A percentile compares a stretch with the other conserved stretches of the same genome.
These are phyloP conservation scores for Upupa epops DNA, from an alignment of 2,113 vertebrate species.

Conservation along the genomic window DNA sequence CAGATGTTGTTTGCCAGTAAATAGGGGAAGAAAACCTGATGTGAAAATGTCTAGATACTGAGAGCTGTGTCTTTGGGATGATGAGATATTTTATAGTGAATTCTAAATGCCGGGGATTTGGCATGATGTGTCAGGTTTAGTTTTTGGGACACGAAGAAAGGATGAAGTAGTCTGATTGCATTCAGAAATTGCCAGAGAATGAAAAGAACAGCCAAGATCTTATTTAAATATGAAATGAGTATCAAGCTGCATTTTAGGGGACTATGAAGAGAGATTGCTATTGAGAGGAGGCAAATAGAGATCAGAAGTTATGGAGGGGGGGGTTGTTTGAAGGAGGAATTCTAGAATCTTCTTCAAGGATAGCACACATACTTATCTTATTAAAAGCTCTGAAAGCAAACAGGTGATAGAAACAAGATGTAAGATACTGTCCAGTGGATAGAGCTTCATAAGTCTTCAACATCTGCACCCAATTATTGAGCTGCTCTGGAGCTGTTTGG, in stretches of 20 bases:
- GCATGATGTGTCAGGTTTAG: neutral
- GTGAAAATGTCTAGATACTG: neutral
- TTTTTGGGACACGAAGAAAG: neutral
- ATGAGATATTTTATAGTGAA: neutral
- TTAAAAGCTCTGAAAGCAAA: conserved; percentile 57
- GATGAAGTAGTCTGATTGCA: neutral
- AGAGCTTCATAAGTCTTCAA: conserved; percentile 35
- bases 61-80: neutral
- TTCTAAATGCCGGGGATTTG: neutral
- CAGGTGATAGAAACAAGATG: conserved; percentile 65
- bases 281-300: conserved; percentile 12
- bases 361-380: conserved; percentile 55
- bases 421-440: conserved; percentile 31
- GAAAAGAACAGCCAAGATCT: neutral
- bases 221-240: conserved; percentile 46
- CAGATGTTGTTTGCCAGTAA: neutral
- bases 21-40: neutral
- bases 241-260: neutral
- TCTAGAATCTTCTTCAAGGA: conserved; percentile 47
- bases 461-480: conserved; percentile 74
- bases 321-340: conserved; percentile 26
- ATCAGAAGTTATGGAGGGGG: too few species aligned
- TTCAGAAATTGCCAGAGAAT: neutral
- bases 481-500: neutral
- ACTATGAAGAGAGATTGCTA: neutral